Evolutionary conservation across 2,888 invertebrate genomes (phyloP).

Genomic region (Ornithoptera priamus): DNA sequence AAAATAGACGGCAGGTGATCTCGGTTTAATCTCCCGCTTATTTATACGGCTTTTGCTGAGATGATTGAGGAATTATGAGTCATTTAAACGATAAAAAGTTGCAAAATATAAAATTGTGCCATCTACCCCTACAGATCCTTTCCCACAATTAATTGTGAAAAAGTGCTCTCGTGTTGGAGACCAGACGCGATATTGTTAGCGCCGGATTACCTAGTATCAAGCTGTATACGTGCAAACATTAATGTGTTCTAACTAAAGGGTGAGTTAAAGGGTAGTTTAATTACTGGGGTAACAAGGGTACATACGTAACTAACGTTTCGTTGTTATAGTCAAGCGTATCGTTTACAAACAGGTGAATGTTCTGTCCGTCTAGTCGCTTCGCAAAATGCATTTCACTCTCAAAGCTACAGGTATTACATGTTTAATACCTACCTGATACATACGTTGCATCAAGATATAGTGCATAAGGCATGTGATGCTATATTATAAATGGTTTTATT

Average conservation of each 20-base stretch:
- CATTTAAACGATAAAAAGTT: too few relatives aligned
- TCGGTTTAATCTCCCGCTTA: slow-evolving; percentile 37
- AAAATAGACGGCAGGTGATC: slow-evolving; percentile 44
- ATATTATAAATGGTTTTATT: too few relatives aligned
- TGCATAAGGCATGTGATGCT: too few relatives aligned
- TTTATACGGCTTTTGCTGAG: slow-evolving; percentile 17
- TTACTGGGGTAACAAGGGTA: neutral
- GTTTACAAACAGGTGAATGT: neutral
- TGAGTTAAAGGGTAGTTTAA: too few relatives aligned
- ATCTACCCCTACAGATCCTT: neutral
- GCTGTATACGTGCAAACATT: neutral
- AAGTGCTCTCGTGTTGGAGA: too few relatives aligned
- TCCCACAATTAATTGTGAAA: neutral
- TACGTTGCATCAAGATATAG: too few relatives aligned
- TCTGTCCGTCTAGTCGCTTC: neutral
- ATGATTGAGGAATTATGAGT: neutral
- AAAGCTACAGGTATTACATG: too few relatives aligned
- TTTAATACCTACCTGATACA: too few relatives aligned
- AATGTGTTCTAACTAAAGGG: neutral
- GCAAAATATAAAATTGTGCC: too few relatives aligned
- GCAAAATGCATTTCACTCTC: too few relatives aligned
- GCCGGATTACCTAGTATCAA: neutral
- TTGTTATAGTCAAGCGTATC: slow-evolving; percentile 1
- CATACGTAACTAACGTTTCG: neutral
- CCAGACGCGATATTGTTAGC: too few relatives aligned